These are phyloP conservation scores for Ptilonorhynchus violaceus DNA, from an alignment of 2,113 vertebrate species.

Conservation along the genomic window DNA sequence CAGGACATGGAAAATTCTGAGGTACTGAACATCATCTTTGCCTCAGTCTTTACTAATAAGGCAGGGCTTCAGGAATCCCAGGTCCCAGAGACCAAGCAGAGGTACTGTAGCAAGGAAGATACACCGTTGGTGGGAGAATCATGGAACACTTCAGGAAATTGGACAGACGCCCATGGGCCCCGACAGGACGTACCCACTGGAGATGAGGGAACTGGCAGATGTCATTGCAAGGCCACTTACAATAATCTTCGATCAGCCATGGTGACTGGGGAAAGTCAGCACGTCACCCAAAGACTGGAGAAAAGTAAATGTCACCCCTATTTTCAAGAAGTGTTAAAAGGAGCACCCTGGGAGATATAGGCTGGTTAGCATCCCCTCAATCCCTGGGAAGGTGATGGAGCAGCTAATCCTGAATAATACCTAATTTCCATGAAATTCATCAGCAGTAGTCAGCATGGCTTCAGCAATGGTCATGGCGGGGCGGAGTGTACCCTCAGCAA, in stretches of 20 bases:
- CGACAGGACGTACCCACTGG: fast-evolving
- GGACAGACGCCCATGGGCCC: too few species aligned
- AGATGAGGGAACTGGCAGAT: not conserved
- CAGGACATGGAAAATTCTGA: not conserved
- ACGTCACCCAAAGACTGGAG: not conserved
- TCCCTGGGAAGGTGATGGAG: not conserved
- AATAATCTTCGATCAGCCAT: not conserved
- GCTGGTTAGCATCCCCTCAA: fast-evolving
- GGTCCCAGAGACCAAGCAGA: not conserved
- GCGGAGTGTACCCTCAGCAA: not conserved
- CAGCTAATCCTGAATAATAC: not conserved
- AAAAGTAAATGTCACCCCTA: not conserved
- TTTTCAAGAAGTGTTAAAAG: not conserved
- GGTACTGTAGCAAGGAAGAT: fast-evolving
- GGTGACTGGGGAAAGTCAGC: too few species aligned
- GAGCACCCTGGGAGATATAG: not conserved
- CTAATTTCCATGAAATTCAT: not conserved
- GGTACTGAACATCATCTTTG: not conserved
- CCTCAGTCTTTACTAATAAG: not conserved
- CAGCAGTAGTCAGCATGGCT: not conserved
- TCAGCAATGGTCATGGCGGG: not conserved
- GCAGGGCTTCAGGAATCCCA: not conserved
- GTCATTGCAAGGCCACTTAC: not conserved
- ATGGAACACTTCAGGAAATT: not conserved
- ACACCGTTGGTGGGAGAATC: not conserved